Conservation (phyloP, 2,797 vertebrate genomes). For the Malacoctenus gilli region DNA sequence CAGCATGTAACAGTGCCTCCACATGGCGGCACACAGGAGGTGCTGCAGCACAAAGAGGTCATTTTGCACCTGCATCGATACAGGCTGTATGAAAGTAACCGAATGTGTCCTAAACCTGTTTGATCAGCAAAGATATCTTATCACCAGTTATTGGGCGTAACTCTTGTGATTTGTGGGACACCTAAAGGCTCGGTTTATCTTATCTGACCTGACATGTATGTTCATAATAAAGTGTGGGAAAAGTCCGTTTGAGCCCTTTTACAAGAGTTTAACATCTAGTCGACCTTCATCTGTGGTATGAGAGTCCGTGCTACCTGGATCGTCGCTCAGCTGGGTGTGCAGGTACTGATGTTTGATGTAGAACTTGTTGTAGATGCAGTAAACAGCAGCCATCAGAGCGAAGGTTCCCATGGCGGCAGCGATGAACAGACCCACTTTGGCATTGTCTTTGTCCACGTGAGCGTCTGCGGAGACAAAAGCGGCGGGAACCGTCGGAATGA, state of each 20-base stretch:
- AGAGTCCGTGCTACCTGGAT: slow-evolving; percentile 53
- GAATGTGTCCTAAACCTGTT: too few species aligned
- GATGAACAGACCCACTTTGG: slow-evolving; percentile 78
- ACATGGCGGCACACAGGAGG: slow-evolving; percentile 5
- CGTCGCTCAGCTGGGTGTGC: slow-evolving; percentile 73
- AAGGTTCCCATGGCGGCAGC: slow-evolving; percentile 78
- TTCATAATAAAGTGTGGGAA: too few species aligned
- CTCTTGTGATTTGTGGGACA: too few species aligned
- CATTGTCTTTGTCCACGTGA: slow-evolving; percentile 54
- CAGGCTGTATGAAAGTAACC: too few species aligned
- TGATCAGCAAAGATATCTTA: too few species aligned
- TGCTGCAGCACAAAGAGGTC: slow-evolving; percentile 4
- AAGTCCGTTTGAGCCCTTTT: too few species aligned
- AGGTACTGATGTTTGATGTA: slow-evolving; percentile 81
- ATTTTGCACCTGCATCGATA: neutral
- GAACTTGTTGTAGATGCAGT: slow-evolving; percentile 85
- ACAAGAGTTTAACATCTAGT: too few species aligned
- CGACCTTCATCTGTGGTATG: too few species aligned
- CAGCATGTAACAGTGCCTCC: neutral
- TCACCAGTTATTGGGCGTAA: too few species aligned
- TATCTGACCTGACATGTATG: too few species aligned
- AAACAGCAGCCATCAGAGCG: slow-evolving; percentile 79
- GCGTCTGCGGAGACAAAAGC: slow-evolving; percentile 56
- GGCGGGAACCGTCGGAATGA: too few species aligned
- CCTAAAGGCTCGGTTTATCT: too few species aligned